Evolutionary conservation across 2,797 vertebrate genomes (phyloP).

Genomic region (Chiroxiphia lanceolata): DNA sequence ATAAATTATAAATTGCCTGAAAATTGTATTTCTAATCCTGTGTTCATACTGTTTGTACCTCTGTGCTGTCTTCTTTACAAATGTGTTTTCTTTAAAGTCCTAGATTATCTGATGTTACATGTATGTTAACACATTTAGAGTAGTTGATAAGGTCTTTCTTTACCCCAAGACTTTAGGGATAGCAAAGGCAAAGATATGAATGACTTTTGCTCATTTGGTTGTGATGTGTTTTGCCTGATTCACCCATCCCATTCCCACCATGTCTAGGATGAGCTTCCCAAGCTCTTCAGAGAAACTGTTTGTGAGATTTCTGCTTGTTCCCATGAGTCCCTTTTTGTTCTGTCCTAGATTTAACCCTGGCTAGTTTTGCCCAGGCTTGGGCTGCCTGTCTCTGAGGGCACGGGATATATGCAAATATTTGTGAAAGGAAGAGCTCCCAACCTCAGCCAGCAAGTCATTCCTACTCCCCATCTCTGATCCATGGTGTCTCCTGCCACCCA

Average conservation of each 20-base stretch:
- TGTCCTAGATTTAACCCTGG: background rate
- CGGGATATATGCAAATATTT: background rate
- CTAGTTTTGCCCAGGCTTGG: background rate
- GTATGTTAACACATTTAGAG: background rate
- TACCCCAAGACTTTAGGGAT: background rate
- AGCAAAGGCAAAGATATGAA: background rate
- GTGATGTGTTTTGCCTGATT: background rate
- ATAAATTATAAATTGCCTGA: background rate
- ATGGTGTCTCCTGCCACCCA: background rate
- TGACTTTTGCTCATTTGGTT: background rate
- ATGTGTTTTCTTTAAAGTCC: background rate
- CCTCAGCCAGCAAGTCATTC: background rate
- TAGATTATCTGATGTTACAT: background rate
- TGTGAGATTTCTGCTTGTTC: background rate
- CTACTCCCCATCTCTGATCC: background rate
- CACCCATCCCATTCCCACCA: fast-evolving
- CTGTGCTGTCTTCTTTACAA: background rate
- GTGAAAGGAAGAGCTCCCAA: background rate
- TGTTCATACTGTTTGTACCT: background rate
- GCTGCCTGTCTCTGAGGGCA: background rate
- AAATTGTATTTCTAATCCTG: background rate
- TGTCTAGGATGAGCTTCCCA: background rate
- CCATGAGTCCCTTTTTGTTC: background rate
- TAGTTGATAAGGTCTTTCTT: background rate
- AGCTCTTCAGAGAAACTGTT: background rate